Evolutionary conservation across 2,113 vertebrate species (phyloP).

Genomic region (Picathartes gymnocephalus): DNA sequence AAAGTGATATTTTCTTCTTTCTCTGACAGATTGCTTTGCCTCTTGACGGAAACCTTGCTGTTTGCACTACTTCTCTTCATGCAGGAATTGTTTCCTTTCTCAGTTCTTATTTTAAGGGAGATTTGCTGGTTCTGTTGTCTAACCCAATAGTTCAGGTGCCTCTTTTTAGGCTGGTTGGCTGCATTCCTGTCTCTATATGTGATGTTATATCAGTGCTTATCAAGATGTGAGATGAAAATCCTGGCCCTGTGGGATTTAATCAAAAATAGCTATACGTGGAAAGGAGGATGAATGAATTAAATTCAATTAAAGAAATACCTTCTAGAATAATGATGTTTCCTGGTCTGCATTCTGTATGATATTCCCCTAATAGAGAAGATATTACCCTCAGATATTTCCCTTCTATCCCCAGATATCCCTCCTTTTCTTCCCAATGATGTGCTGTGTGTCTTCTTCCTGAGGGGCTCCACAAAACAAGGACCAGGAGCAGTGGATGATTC

Average conservation of each 20-base stretch:
- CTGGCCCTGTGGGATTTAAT: not conserved
- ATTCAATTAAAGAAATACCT: not conserved
- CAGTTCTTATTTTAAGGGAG: not conserved
- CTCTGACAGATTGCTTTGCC: not conserved
- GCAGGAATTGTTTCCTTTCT: not conserved
- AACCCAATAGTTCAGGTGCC: not conserved
- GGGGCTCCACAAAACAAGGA: not conserved
- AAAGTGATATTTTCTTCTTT: not conserved
- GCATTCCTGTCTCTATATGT: not conserved
- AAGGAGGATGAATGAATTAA: not conserved
- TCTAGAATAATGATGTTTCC: not conserved
- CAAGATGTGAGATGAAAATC: not conserved
- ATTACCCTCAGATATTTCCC: not conserved
- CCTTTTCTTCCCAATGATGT: not conserved
- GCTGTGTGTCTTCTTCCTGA: not conserved
- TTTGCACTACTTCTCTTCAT: not conserved
- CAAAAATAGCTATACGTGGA: not conserved
- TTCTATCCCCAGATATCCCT: not conserved
- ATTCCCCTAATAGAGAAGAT: not conserved
- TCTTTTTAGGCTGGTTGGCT: not conserved
- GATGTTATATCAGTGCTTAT: not conserved
- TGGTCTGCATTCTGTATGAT: not conserved
- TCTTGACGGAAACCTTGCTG: not conserved
- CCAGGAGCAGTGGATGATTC: not conserved
- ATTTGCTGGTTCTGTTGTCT: not conserved